Evolutionary conservation across 1,140 invertebrate genomes (phyloP).

Genomic region (Ceratoteleas bidentatus): DNA sequence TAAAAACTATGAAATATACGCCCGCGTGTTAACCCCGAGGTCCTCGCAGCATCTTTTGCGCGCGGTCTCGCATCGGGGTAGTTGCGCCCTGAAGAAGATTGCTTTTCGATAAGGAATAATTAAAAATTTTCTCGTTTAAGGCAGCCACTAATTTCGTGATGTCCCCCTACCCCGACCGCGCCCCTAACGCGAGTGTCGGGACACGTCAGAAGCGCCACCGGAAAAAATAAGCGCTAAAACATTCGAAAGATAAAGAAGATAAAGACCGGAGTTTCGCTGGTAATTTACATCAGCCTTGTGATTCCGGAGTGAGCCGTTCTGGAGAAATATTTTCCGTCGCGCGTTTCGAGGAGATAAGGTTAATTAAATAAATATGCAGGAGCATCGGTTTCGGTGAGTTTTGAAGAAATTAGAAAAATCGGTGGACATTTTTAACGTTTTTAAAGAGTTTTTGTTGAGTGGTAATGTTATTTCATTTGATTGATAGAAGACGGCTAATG

Average conservation of each 20-base stretch:
- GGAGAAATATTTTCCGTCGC: slow-evolving; percentile 75
- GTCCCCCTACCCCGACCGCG: slow-evolving; percentile 46
- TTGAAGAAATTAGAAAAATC: slow-evolving; percentile 10
- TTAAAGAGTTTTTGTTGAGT: no score
- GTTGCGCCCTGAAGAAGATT: slow-evolving; percentile 73
- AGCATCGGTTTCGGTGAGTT: slow-evolving; percentile 29
- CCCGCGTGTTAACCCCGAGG: slow-evolving; percentile 69
- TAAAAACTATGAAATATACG: slow-evolving; percentile 71
- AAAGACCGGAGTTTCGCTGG: slow-evolving; percentile 74
- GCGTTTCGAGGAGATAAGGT: slow-evolving; percentile 77
- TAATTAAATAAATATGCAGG: slow-evolving; percentile 77
- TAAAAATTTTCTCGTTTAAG: slow-evolving; percentile 82
- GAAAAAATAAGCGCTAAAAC: slow-evolving; percentile 81
- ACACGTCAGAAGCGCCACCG: slow-evolving; percentile 70
- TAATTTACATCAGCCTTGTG: slow-evolving; percentile 80
- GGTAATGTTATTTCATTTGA: no score
- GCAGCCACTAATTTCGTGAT: slow-evolving; percentile 79
- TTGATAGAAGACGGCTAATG: no score
- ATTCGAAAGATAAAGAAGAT: slow-evolving; percentile 81
- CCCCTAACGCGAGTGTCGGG: slow-evolving; percentile 48
- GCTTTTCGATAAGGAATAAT: slow-evolving; percentile 82
- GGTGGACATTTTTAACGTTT: slow-evolving; percentile 20
- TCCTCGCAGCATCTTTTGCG: slow-evolving; percentile 61
- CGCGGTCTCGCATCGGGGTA: slow-evolving; percentile 41
- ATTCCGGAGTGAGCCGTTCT: slow-evolving; percentile 76